phyloP scores from a whole-genome alignment of 2,888 invertebrate species.

The Rhagonycha lutea region DNA sequence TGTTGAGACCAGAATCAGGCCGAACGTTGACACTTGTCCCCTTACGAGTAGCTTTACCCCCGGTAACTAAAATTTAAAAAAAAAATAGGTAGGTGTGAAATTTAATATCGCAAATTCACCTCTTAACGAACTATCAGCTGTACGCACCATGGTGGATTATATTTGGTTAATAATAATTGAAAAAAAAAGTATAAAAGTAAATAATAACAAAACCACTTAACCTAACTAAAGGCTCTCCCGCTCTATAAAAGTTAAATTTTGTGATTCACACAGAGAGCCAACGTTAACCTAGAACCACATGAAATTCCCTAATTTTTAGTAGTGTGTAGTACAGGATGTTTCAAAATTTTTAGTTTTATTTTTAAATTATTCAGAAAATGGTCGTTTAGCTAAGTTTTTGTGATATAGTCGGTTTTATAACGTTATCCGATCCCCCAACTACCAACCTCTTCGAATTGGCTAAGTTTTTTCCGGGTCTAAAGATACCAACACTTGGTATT shows the following conservation, averaged over 20 bases:
- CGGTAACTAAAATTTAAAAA: constrained; percentile 33
- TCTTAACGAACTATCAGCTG: constrained; percentile 21
- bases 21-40: neutral
- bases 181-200: neutral
- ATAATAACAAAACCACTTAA: neutral
- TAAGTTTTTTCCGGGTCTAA: too few relatives aligned
- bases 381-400: too few relatives aligned
- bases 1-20: neutral
- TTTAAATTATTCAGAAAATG: too few relatives aligned
- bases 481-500: too few relatives aligned
- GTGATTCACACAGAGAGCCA: neutral
- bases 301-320: neutral
- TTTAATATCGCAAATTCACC: constrained; percentile 6
- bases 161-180: neutral
- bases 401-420: too few relatives aligned
- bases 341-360: too few relatives aligned
- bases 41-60: constrained; percentile 38
- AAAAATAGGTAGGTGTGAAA: neutral
- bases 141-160: constrained; percentile 22
- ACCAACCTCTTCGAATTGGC: too few relatives aligned
- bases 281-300: neutral
- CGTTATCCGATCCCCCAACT: too few relatives aligned
- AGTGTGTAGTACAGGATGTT: neutral
- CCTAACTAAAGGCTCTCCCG: neutral
- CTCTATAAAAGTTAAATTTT: neutral